phyloP scores from a whole-genome alignment of 2,797 vertebrate species.

The Pelobates cultripes region DNA sequence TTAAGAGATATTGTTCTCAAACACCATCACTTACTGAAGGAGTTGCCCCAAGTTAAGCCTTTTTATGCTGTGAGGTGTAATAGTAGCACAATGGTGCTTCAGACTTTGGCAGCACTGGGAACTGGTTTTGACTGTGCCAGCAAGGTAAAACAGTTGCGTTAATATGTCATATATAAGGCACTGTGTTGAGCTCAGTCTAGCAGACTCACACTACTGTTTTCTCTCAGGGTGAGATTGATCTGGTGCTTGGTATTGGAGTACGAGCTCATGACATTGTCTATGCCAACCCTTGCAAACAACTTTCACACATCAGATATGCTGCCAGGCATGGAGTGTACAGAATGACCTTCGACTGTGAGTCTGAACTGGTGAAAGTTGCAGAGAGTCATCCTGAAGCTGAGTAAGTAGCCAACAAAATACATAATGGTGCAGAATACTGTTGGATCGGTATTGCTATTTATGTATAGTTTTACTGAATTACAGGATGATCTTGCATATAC shows the following conservation, averaged over 20 bases:
- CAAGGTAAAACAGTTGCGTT: slow-evolving; percentile 51
- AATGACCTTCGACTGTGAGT: slow-evolving; percentile 64
- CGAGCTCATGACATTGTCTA: slow-evolving; percentile 60
- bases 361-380: slow-evolving; percentile 63
- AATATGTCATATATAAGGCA: too few species aligned
- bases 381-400: slow-evolving; percentile 37
- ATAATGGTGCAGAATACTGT: too few species aligned
- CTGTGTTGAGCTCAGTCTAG: too few species aligned
- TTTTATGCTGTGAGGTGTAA: slow-evolving; percentile 58
- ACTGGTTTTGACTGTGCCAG: slow-evolving; percentile 65
- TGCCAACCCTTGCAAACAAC: slow-evolving; percentile 60
- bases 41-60: slow-evolving; percentile 55
- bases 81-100: slow-evolving; percentile 50
- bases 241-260: slow-evolving; percentile 58
- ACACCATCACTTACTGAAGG: slow-evolving; percentile 53
- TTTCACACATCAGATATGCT: slow-evolving; percentile 60
- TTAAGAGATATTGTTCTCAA: slow-evolving; percentile 41
- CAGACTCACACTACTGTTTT: background rate
- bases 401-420: background rate
- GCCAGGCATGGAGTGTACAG: slow-evolving; percentile 47
- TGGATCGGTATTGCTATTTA: too few species aligned
- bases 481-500: too few species aligned
- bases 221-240: slow-evolving; percentile 62
- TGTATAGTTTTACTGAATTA: too few species aligned
- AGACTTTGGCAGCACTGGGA: slow-evolving; percentile 56